Evolutionary conservation across 2,113 vertebrate species (phyloP).

Genomic region (Setophaga coronata): DNA sequence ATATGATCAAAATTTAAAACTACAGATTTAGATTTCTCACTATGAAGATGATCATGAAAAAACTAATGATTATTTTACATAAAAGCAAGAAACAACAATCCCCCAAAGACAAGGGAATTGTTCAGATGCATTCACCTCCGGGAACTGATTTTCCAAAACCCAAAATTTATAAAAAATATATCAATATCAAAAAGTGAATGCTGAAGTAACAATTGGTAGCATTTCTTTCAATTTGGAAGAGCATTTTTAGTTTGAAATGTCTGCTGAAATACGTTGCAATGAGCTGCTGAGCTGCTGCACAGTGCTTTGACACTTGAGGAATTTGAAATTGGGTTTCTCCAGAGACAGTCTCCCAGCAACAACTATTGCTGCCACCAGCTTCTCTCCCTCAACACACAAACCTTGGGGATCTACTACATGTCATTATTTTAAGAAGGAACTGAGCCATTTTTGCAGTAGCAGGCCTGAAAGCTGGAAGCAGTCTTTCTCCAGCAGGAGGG

Average conservation of each 20-base stretch:
- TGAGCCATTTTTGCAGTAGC: not conserved
- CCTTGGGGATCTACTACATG: not conserved
- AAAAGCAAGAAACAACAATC: not conserved
- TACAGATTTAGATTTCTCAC: not conserved
- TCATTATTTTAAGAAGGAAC: not conserved
- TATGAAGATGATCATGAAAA: not conserved
- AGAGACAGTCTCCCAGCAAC: not conserved
- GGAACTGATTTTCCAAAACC: not conserved
- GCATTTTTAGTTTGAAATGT: not conserved
- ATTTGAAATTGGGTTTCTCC: not conserved
- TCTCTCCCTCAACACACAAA: not conserved
- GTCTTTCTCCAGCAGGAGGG: not conserved
- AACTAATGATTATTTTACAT: not conserved
- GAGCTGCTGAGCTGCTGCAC: not conserved
- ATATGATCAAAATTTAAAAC: not conserved
- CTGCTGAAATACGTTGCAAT: not conserved
- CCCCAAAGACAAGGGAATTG: not conserved
- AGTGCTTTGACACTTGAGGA: not conserved
- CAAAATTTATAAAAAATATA: not conserved
- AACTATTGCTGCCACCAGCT: not conserved
- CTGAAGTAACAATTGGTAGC: not conserved
- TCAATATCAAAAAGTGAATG: not conserved
- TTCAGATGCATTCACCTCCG: not conserved
- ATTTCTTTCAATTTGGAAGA: not conserved
- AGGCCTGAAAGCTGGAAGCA: not conserved